Evolutionary conservation across 2,113 vertebrate genomes (phyloP).

Genomic region (Blennius ocellaris): DNA sequence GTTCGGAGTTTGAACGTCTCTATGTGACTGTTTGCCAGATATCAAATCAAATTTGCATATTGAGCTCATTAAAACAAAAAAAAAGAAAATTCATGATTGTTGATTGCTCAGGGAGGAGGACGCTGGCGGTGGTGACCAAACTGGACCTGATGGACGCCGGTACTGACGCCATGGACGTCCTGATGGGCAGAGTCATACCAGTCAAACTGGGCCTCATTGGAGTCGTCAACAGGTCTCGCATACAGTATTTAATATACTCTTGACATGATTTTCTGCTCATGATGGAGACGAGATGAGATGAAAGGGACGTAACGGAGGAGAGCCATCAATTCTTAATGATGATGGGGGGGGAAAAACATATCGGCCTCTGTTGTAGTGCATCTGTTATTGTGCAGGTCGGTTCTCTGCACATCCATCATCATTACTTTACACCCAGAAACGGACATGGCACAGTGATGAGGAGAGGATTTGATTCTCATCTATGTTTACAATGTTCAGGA

Average conservation of each 20-base stretch:
- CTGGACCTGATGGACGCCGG: constrained; percentile 99
- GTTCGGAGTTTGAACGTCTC: too few species aligned
- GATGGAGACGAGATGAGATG: background rate
- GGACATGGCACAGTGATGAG: background rate
- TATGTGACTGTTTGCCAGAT: too few species aligned
- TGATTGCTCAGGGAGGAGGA: constrained; percentile 89
- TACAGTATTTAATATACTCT: background rate
- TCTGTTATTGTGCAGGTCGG: background rate
- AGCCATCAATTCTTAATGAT: constrained; percentile 49
- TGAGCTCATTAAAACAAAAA: too few species aligned
- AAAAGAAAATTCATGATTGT: too few species aligned
- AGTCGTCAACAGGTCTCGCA: constrained; percentile 93
- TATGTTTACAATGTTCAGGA: constrained; percentile 82
- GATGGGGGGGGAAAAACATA: background rate
- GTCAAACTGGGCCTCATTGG: constrained; percentile 99
- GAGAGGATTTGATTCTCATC: background rate
- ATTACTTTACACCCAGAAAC: background rate
- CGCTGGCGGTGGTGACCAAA: constrained; percentile 97
- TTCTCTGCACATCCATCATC: constrained; percentile 6
- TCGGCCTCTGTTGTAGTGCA: constrained; percentile 1
- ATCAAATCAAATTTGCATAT: too few species aligned
- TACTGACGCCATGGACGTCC: constrained; percentile 97
- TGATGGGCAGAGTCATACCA: constrained; percentile 97
- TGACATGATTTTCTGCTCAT: background rate
- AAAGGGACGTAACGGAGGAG: constrained; percentile 6